phyloP scores from a whole-genome alignment of 2,113 vertebrate genomes.

The Lota lota region DNA sequence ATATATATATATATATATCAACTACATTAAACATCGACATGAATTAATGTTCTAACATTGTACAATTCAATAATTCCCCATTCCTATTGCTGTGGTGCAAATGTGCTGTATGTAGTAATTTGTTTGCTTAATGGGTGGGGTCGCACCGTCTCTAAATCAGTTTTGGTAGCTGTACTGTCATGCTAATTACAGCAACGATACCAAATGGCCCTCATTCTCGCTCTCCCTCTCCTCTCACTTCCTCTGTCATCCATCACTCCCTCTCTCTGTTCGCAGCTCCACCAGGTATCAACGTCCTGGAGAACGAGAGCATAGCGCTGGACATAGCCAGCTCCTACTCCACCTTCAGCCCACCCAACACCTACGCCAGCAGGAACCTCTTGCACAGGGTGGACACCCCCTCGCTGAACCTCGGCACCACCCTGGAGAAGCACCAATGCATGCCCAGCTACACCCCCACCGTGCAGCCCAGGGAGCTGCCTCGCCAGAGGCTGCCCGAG shows the following conservation, averaged over 20 bases:
- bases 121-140: background rate
- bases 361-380: slow-evolving; percentile 27
- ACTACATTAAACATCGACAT: too few relatives aligned
- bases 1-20: background rate
- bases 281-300: slow-evolving; percentile 68
- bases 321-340: slow-evolving; percentile 61
- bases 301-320: slow-evolving; percentile 73
- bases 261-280: slow-evolving; percentile 57
- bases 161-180: background rate
- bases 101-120: too few relatives aligned
- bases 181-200: slow-evolving; percentile 1
- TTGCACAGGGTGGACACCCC: background rate
- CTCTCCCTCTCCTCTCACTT: background rate
- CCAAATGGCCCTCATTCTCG: background rate
- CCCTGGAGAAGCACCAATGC: background rate
- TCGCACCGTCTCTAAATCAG: too few relatives aligned
- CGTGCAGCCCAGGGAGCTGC: slow-evolving; percentile 62
- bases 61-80: too few relatives aligned
- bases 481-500: slow-evolving; percentile 72
- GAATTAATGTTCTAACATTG: too few relatives aligned
- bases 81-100: too few relatives aligned
- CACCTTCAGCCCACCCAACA: slow-evolving; percentile 52
- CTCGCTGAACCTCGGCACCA: background rate
- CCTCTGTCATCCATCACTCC: background rate
- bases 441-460: slow-evolving; percentile 35